Conservation (phyloP, 2,113 vertebrate species). For the Meles meles region DNA sequence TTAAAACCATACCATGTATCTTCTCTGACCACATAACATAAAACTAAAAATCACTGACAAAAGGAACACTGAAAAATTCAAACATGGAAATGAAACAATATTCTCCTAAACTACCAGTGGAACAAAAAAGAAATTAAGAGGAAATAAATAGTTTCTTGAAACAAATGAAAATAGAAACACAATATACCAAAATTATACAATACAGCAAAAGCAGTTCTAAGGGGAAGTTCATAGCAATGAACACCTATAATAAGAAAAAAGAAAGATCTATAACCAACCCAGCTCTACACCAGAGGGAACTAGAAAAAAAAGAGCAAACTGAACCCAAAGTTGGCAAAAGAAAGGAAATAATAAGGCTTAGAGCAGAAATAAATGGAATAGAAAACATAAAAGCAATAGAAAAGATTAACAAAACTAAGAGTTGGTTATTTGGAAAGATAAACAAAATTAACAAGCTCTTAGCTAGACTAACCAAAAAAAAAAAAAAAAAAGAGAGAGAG, state of each 20-base stretch:
- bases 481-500: no score
- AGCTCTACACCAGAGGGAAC: not conserved
- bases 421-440: not conserved
- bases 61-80: not conserved
- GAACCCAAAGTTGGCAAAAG: not conserved
- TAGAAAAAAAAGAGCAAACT: not conserved
- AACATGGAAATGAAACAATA: not conserved
- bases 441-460: not conserved
- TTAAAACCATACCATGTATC: not conserved
- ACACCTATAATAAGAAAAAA: not conserved
- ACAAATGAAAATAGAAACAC: not conserved
- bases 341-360: not conserved
- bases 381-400: not conserved
- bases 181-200: not conserved
- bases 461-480: not conserved
- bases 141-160: not conserved
- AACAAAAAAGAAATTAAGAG: not conserved
- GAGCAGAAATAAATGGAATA: not conserved
- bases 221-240: not conserved
- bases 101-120: not conserved
- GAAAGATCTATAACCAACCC: not conserved
- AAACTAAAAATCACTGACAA: not conserved
- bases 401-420: not conserved
- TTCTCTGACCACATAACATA: not conserved
- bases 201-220: not conserved